phyloP scores from a whole-genome alignment of 1,140 invertebrate genomes.

The Drosophila kanapiae region DNA sequence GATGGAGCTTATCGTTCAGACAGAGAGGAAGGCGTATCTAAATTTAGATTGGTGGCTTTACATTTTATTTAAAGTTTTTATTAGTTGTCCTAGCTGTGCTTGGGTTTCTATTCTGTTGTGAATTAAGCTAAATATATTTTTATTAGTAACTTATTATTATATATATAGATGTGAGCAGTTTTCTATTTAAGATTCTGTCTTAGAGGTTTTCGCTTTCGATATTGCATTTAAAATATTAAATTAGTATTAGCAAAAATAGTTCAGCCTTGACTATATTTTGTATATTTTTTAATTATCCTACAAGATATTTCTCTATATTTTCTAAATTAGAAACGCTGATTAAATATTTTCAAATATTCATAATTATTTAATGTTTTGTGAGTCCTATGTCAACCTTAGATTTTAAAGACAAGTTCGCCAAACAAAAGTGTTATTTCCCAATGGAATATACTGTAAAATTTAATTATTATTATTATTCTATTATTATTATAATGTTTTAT shows the following conservation, averaged over 20 bases:
- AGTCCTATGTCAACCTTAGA: too few relatives aligned
- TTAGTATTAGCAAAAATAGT: too few relatives aligned
- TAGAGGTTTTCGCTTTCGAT: too few relatives aligned
- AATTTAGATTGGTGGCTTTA: not conserved
- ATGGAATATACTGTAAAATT: not conserved
- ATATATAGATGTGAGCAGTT: not conserved
- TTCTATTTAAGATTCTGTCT: not conserved
- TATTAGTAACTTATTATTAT: not conserved
- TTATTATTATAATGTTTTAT: too few relatives aligned
- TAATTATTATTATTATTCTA: not conserved
- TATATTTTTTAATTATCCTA: not conserved
- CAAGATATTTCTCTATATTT: not conserved
- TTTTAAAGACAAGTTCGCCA: too few relatives aligned
- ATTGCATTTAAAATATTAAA: too few relatives aligned
- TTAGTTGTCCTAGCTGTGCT: not conserved
- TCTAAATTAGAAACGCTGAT: too few relatives aligned
- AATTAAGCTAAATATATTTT: not conserved
- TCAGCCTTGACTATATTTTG: too few relatives aligned
- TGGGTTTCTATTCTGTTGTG: not conserved
- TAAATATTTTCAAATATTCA: too few relatives aligned
- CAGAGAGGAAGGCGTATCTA: not conserved
- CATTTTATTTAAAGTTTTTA: constrained; percentile 2
- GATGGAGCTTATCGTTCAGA: not conserved
- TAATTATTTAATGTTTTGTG: too few relatives aligned
- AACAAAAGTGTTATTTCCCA: not conserved